phyloP scores from a whole-genome alignment of 2,888 invertebrate genomes.

The Atrina japonica region DNA sequence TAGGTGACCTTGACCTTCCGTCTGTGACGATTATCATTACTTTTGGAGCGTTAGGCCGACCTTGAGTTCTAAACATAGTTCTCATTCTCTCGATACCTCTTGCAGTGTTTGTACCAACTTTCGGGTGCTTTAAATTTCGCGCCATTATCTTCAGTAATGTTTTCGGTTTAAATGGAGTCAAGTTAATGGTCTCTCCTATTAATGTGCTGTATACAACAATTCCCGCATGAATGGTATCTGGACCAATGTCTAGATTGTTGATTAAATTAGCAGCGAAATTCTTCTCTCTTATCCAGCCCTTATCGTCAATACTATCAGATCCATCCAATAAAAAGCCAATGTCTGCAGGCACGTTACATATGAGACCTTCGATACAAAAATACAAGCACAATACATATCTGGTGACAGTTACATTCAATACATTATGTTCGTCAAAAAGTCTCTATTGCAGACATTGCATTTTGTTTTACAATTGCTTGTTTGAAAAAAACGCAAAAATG shows the following conservation, averaged over 20 bases:
- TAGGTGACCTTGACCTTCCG: conserved; percentile 63
- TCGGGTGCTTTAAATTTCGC: conserved; percentile 52
- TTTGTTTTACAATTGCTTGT: too few species aligned
- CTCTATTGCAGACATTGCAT: too few species aligned
- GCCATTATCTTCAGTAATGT: conserved; percentile 43
- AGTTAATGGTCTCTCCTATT: conserved; percentile 58
- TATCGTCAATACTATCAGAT: conserved; percentile 64
- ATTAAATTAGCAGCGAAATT: conserved; percentile 68
- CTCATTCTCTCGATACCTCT: conserved; percentile 53
- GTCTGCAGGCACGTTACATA: conserved; percentile 69
- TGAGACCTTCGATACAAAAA: conserved; percentile 48
- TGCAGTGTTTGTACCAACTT: conserved; percentile 65
- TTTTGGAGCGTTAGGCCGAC: conserved; percentile 57
- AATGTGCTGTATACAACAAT: conserved; percentile 69
- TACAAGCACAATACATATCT: neutral
- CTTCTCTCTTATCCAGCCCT: conserved; percentile 63
- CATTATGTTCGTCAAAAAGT: too few species aligned
- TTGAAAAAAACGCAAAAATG: neutral
- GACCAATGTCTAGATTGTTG: conserved; percentile 65
- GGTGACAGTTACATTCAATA: too few species aligned
- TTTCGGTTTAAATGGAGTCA: conserved; percentile 64
- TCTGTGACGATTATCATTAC: conserved; percentile 70
- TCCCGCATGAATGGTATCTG: conserved; percentile 66
- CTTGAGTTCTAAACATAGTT: conserved; percentile 50
- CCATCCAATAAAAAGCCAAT: conserved; percentile 71